Evolutionary conservation across 2,113 vertebrate species (phyloP), one percentile per base, ranked within the genome.

Genomic region (Smithornis capensis): DNA sequence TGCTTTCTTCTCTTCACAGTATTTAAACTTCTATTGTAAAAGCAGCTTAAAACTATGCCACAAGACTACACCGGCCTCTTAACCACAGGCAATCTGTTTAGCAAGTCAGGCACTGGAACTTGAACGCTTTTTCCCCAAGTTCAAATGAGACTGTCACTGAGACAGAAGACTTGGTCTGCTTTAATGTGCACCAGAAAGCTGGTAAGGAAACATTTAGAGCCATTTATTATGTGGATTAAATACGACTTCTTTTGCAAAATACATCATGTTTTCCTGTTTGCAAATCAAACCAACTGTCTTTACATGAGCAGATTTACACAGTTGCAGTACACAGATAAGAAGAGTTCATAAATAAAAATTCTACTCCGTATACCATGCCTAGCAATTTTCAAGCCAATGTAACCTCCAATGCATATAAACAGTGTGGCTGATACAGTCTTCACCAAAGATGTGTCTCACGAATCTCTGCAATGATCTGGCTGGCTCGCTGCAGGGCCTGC

Each of bases 361-460:
- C 97, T 98, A 98, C 96, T 96, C 89, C 95, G 95, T 98, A 98
- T 98, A 98, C 97, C 97, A 97, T 96, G 98, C 98, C 98, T 97
- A 98, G 96, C 96, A 86, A 92, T 94, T 96, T 96, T 93, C 80
- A 92, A 96, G 95, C 97, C 96, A 96, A 33, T 63, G 79, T 47
- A 94, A 95, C 95, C 89, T 97, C 92, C 92, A 55, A 68, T 71
- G 90, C 42, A 50, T 80, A 89, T 53, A 77, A 79, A 90, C 81
- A 90, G 56, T 7, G 64, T 40, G 73, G 86, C 75, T 92, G 94
- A 74, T 90, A 83, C 64, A 81, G 45, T 88, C 95, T 96, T 99
- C 98, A 99, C 99, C 99, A 99, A 93, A 99, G 95, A 95, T 99
- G 99, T 29, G 99, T 99, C 97, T 99, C 99, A 90, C 99, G 98